Base-by-base conservation (phyloP, 2,797 vertebrate species). In the Uromys caudimaculatus region DNA sequence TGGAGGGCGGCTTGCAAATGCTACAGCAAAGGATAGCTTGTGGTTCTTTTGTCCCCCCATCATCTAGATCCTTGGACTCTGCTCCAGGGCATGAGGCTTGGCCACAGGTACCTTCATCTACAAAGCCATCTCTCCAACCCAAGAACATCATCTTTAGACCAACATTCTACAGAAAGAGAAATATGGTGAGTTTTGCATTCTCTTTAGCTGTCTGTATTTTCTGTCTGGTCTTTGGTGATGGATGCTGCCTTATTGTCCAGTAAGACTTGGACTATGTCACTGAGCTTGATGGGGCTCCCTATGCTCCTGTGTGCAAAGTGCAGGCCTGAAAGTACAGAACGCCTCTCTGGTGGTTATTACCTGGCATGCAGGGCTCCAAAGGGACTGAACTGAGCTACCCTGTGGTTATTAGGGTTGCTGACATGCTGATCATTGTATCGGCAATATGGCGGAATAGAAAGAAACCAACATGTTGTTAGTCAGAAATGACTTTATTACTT, bases 241-340 rank as follows among this genome's bases (percentile, higher is more conserved):
- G 98, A 92, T 98, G 98, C 54, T 99, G 98, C 93, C 99, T 98
- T 54, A 87, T 99, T 56, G 38, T 99, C 77, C 98, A 99, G 94
- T 98, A 99, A 84, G 99, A 99, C 95, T 98, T 98, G 0, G 98
- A 99, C 91, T 98, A 98, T 3, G 93, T 98, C 85, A 84, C 98
- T 5, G 98, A 99, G 44, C 98, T 99, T 76, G 98, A 98, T 0
- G 98, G 98, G 67, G 98, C 98, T 0, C 98, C 99, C 96, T 98
- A 98, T 0, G 98, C 99, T 58, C 98, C 99, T 0, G 98, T 99
- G 23, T 99, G 99, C 91, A 98, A 98, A 98, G 99, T 99, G 58
- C 56, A 79, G 50, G 1, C 58, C 24, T 4, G 16, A 71, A 62
- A 75, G 12, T 7, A 73, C 35, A 16, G 69, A 7, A 35, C 41